Evolutionary conservation across 2,113 vertebrate genomes (phyloP), one percentile per base, ranked within the genome.

Genomic region (Garra rufa): DNA sequence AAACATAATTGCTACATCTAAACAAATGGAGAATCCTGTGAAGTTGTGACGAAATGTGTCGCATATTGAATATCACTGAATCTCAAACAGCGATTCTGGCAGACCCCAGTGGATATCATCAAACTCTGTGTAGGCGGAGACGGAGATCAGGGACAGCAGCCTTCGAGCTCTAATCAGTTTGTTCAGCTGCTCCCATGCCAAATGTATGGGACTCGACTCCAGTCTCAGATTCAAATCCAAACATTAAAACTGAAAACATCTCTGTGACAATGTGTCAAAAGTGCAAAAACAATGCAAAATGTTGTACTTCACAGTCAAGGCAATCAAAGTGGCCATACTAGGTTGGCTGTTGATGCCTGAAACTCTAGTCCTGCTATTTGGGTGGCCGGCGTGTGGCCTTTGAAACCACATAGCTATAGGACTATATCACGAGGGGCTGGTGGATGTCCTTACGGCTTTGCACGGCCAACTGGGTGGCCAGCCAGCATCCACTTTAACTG

Each of bases 361-460:
- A 55, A 57, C 30, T n/a, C 21, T 21, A 59, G 21, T n/a, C 30
- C 17, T 41, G 30, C 30, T 38, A 44, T 78, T 59, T 80, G 77
- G 77, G 77, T 65, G 77, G 77, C 41, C 59, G 28, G 24, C 17
- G 2, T 61, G n/a, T 78, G 28, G 13, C 41, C 21, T 24, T 43
- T 71, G n/a, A 21, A 61, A 19, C 8, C 55, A 43, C 14, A 61
- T 15, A 61, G n/a, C n/a, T 38, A 43, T 26, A 41, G 38, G 14
- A 61, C 38, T 30, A 44, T 21, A 46, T 26, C 38, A 44, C 5
- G 8, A 80, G 43, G 59, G 77, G 41, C 59, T 46, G 34, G 48
- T 80, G 59, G 41, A 65, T 65, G 59, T 80, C n/a, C n/a, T 65
- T 80, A 67, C 44, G 24, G 59, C 9, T 80, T 80, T 28, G 15